These are phyloP conservation scores for Crenuchus spilurus DNA, from an alignment of 2,797 vertebrate genomes.

Conservation along the genomic window DNA sequence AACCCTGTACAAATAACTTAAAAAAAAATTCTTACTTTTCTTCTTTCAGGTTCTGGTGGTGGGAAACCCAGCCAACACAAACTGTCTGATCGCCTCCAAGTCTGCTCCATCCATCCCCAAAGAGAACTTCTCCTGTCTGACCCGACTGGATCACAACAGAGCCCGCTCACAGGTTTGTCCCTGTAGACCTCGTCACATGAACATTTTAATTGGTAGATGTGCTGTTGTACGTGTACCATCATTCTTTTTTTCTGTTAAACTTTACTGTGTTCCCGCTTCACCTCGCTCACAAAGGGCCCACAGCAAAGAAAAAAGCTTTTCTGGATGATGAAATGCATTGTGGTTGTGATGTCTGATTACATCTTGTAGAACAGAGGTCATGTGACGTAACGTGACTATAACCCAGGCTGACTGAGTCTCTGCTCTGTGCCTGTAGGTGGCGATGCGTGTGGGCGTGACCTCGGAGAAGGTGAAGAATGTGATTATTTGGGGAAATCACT, in stretches of 20 bases:
- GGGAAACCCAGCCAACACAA: constrained; percentile 96
- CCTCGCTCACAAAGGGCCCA: too few relatives aligned
- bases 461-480: constrained; percentile 90
- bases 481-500: constrained; percentile 98
- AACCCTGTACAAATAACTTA: too few relatives aligned
- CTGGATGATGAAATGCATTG: too few relatives aligned
- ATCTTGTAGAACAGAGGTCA: too few relatives aligned
- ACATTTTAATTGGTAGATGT: too few relatives aligned
- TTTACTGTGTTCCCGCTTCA: too few relatives aligned
- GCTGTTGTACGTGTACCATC: too few relatives aligned
- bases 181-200: too few relatives aligned
- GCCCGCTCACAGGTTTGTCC: constrained; percentile 88
- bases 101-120: constrained; percentile 95
- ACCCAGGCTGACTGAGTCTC: neutral
- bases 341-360: too few relatives aligned
- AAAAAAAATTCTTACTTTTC: neutral
- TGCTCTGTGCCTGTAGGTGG: constrained; percentile 77
- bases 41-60: constrained; percentile 89
- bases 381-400: too few relatives aligned
- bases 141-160: constrained; percentile 95
- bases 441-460: constrained; percentile 85
- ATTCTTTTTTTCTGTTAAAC: too few relatives aligned
- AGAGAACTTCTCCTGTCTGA: constrained; percentile 96
- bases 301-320: too few relatives aligned
- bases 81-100: constrained; percentile 92